Base-by-base conservation (phyloP, 2,888 invertebrate species). In the Agrotis segetum region DNA sequence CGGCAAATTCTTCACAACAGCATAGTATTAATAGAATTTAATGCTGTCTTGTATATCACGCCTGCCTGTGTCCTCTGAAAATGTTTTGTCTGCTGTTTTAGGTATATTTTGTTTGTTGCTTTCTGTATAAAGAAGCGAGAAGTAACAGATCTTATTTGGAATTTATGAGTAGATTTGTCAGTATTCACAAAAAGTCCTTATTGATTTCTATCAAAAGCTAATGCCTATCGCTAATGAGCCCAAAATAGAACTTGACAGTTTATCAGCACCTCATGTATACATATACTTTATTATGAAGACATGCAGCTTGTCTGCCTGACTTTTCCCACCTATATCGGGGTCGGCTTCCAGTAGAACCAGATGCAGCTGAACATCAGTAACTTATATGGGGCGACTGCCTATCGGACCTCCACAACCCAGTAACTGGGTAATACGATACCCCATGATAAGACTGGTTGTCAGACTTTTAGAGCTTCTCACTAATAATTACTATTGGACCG, bases 1-100 rank as follows among this genome's bases (percentile, higher is more conserved):
- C n/a, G 21, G 56, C 55, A 74, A 76, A 77, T 82, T 81, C 70
- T 76, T 82, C 67, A 63, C 47, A 55, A 63, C 67, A 49, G 71
- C 63, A 53, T 52, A 59, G 60, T 58, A 69, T 77, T 72, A 66
- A 67, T 55, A n/a, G 53, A 56, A 66, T 81, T 73, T 74, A 78
- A 52, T 46, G 19, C 55, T 56, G 46, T 29, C 49, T 58, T 59
- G 46, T 69, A 66, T 17, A 59, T 74, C 53, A 24, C 69, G n/a
- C 44, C 9, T 14, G 17, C 21, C 3, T 46, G 0, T 34, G 24
- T 47, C 19, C 19, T 11, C n/a, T 6, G 47, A 29, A 14, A n/a
- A 19, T 17, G 52, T 9, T 11, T 40, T 40, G 17, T 40, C n/a
- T n/a, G 3, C 9, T 60, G 13, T 24, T 47, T 24, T 40, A 40